phyloP scores from a whole-genome alignment of 2,113 vertebrate species.

The Sitta europaea region DNA sequence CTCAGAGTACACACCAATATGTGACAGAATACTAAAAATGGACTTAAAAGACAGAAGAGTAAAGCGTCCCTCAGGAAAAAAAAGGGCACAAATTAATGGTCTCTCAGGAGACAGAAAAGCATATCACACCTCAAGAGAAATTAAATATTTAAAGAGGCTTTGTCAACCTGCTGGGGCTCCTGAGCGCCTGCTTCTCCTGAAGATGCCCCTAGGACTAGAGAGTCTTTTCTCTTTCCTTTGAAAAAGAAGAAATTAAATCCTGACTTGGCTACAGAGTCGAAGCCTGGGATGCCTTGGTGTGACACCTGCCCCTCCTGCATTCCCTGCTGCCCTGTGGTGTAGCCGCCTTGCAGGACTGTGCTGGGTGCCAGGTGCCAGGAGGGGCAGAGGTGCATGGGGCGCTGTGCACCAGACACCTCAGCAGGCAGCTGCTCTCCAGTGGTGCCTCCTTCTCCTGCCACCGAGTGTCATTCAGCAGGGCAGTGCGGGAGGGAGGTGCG shows the following conservation, averaged over 20 bases:
- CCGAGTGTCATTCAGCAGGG: fast-evolving
- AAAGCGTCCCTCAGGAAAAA: neutral
- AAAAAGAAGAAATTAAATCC: neutral
- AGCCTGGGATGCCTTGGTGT: fast-evolving
- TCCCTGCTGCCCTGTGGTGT: neutral
- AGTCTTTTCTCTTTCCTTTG: neutral
- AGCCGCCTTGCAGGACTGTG: neutral
- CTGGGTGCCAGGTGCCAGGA: neutral
- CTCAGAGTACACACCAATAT: neutral
- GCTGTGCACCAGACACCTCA: neutral
- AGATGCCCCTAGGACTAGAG: neutral
- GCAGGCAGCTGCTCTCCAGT: neutral
- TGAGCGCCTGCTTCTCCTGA: neutral
- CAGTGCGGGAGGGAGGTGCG: fast-evolving
- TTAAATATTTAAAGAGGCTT: neutral
- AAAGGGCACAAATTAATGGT: neutral
- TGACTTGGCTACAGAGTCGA: fast-evolving
- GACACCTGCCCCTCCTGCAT: neutral
- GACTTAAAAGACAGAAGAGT: neutral
- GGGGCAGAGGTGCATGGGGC: neutral
- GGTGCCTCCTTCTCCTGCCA: neutral
- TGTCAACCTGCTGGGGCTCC: neutral
- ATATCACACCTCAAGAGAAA: neutral
- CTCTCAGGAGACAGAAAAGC: neutral
- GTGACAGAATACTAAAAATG: neutral